Evolutionary conservation across 2,797 vertebrate species (phyloP), one percentile per base, ranked within the genome.

Genomic region (Mionectes olivaceus): DNA sequence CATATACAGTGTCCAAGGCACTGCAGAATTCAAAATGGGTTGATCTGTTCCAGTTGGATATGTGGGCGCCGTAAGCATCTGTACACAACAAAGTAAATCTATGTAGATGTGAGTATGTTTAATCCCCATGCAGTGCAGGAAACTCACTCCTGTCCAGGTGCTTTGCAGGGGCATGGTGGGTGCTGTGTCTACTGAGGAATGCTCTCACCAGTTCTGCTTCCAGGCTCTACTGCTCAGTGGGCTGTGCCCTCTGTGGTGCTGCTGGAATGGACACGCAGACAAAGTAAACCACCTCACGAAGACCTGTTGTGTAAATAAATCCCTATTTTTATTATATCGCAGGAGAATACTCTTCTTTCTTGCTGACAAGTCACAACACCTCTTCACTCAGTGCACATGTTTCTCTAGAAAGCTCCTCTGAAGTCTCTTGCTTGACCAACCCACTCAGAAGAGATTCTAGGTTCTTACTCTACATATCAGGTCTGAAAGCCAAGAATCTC

Each of bases 31-130:
- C 35, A 33, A 37, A 69, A 87, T 10, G 21, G 13, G 22, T 27
- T 37, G 41, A 83, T 32, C 37, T 43, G 10, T 41, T 52, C 61
- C 63, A 28, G 11, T 9, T 70, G 67, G 33, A 43, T 52, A 43
- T 8, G 5, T 33, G 30, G n/a, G 11, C 24, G 10, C 52, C 25
- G 5, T 32, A 57, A 37, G 1, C 0, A 1, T 13, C 41, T 43
- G 37, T 24, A 56, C 21, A 4, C 10, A 13, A 22, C 5, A 55
- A 52, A 37, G 10, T 33, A 47, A 52, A 32, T 33, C n/a, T 19
- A 0, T 35, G 30, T 19, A 41, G 30, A 39, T 11, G 3, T n/a
- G 44, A 61, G 22, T 3, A 18, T 41, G 30, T 27, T 21, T 74
- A 12, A 69, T 24, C 7, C 21, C 30, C 9, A 15, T 1, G 13